A percentile compares a stretch with the other conserved stretches of the same genome.
These are phyloP conservation scores for Xylophagus ater DNA, from an alignment of 2,888 invertebrate species.

Conservation along the genomic window DNA sequence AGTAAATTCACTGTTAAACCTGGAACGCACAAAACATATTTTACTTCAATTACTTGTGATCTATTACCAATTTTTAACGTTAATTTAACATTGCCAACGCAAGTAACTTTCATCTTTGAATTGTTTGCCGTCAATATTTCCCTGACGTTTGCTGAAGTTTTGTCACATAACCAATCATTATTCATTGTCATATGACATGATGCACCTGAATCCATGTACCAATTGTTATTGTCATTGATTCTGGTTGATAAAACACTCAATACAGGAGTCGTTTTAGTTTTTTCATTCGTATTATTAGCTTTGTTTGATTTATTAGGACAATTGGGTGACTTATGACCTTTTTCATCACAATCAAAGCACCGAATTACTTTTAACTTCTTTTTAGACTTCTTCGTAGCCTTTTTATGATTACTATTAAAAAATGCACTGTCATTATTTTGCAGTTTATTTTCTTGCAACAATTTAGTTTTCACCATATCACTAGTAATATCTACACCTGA, in stretches of 20 bases:
- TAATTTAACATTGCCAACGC: conserved; percentile 12
- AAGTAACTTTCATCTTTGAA: conserved; percentile 7
- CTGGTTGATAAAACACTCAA: conserved; percentile 1
- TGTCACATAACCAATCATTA: conserved; percentile 13
- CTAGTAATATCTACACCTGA: conserved; percentile 21
- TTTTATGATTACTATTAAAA: neutral
- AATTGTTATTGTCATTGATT: conserved; percentile 6
- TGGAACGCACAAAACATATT: conserved; percentile 17
- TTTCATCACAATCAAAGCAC: neutral
- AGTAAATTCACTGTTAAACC: conserved; percentile 17
- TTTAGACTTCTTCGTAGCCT: neutral
- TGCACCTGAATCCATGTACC: conserved; percentile 18
- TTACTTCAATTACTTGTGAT: conserved; percentile 9
- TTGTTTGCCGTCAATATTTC: conserved; percentile 15
- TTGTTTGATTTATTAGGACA: conserved; percentile 1
- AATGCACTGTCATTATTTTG: neutral
- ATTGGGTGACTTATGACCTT: neutral
- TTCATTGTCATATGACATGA: conserved; percentile 18
- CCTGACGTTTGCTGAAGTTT: conserved; percentile 8
- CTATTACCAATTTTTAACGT: conserved; percentile 4
- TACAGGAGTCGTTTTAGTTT: too few relatives aligned
- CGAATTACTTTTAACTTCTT: neutral
- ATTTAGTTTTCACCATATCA: conserved; percentile 24
- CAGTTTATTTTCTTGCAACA: neutral
- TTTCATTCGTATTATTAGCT: neutral